These are phyloP conservation scores for Heliconius charithonia DNA, from an alignment of 2,888 invertebrate genomes.

Conservation along the genomic window DNA sequence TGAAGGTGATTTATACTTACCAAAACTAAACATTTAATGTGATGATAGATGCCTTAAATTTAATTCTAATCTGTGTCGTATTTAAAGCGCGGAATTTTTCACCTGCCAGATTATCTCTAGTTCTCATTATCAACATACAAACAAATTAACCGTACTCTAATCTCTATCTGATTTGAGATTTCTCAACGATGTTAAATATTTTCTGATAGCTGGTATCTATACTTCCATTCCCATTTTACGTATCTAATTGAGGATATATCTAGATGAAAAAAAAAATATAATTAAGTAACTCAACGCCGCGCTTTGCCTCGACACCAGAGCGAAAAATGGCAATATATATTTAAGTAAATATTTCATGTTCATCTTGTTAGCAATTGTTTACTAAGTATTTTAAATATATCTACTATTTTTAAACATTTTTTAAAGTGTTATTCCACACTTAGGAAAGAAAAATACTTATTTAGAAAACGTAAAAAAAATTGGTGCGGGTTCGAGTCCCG, in stretches of 20 bases:
- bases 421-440: no score
- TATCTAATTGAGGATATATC: neutral
- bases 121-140: conserved; percentile 74
- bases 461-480: no score
- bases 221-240: neutral
- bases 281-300: no score
- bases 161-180: conserved; percentile 58
- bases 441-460: no score
- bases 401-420: no score
- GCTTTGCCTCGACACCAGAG: no score
- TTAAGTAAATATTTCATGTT: no score
- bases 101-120: conserved; percentile 71
- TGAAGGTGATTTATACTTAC: neutral
- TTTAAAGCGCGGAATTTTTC: conserved; percentile 69
- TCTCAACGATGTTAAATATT: conserved; percentile 47
- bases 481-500: no score
- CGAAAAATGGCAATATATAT: no score
- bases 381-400: no score
- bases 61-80: conserved; percentile 51
- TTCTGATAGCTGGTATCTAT: neutral
- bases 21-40: neutral
- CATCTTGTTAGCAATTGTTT: no score
- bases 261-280: conserved; percentile 46
- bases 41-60: conserved; percentile 49
- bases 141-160: conserved; percentile 65